These are phyloP conservation scores for Petrolisthes manimaculis DNA, from an alignment of 2,888 invertebrate species.

Conservation along the genomic window DNA sequence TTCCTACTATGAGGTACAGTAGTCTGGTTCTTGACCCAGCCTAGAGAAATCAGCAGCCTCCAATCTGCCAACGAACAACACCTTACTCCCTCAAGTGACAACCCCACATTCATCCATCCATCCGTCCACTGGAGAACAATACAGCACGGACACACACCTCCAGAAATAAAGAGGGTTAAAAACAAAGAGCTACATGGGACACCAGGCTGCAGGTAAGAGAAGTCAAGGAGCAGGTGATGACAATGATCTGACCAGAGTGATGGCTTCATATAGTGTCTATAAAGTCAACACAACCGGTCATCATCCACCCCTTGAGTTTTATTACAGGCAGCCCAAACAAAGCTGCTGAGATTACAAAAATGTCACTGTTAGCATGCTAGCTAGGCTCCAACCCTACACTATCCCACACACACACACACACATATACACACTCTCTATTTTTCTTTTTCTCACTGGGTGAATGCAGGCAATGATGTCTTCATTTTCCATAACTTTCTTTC, in stretches of 20 bases:
- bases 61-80: neutral
- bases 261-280: too few species aligned
- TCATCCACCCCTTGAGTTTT: too few species aligned
- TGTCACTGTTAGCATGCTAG: slow-evolving; percentile 1
- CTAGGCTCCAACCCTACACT: neutral
- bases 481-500: too few species aligned
- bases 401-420: neutral
- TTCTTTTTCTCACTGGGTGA: too few species aligned
- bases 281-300: too few species aligned
- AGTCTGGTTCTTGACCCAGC: neutral
- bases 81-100: neutral
- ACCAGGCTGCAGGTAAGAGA: neutral
- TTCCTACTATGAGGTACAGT: neutral
- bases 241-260: too few species aligned
- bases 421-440: too few species aligned
- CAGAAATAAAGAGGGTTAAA: neutral
- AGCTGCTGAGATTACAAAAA: neutral
- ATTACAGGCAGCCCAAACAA: neutral
- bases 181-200: neutral
- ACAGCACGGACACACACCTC: neutral
- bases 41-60: neutral
- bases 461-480: neutral
- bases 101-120: neutral
- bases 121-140: slow-evolving; percentile 6
- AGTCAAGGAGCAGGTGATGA: too few species aligned